These are phyloP conservation scores for Periophthalmus magnuspinnatus DNA, from an alignment of 2,797 vertebrate genomes.

Conservation along the genomic window DNA sequence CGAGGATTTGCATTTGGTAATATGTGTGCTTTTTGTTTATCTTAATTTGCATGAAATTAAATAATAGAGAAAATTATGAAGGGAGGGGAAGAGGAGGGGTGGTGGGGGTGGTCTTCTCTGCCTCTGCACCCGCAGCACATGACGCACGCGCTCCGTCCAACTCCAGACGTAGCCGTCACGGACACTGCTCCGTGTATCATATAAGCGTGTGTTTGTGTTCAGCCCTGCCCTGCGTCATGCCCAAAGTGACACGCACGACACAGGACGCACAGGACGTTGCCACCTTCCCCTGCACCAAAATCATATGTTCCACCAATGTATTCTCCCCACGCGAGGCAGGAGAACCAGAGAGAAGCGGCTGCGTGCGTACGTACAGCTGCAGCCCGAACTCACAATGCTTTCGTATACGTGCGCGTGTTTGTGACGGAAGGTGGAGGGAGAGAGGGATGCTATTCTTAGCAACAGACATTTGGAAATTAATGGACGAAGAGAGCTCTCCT, in stretches of 20 bases:
- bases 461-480: constrained; percentile 80
- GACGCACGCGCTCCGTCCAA: constrained; percentile 69
- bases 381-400: constrained; percentile 56
- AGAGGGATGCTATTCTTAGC: constrained; percentile 74
- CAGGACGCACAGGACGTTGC: constrained; percentile 4
- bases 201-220: not conserved
- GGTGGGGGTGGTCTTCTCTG: constrained; percentile 1
- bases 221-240: constrained; percentile 11
- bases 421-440: constrained; percentile 60
- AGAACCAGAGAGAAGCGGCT: constrained; percentile 8
- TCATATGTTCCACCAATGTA: constrained; percentile 2
- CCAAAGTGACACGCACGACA: constrained; percentile 2
- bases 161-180: constrained; percentile 50
- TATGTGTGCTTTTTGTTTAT: constrained; percentile 4
- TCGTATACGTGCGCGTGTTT: constrained; percentile 61
- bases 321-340: constrained; percentile 22
- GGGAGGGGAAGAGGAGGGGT: not conserved
- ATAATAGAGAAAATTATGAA: not conserved
- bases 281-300: constrained; percentile 10
- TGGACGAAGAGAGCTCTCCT: constrained; percentile 67
- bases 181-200: constrained; percentile 24
- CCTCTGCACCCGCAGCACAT: constrained; percentile 68
- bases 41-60: constrained; percentile 4
- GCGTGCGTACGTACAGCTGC: constrained; percentile 56
- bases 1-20: constrained; percentile 7